phyloP scores from a whole-genome alignment of 2,888 invertebrate species.

The Chorisops tibialis region DNA sequence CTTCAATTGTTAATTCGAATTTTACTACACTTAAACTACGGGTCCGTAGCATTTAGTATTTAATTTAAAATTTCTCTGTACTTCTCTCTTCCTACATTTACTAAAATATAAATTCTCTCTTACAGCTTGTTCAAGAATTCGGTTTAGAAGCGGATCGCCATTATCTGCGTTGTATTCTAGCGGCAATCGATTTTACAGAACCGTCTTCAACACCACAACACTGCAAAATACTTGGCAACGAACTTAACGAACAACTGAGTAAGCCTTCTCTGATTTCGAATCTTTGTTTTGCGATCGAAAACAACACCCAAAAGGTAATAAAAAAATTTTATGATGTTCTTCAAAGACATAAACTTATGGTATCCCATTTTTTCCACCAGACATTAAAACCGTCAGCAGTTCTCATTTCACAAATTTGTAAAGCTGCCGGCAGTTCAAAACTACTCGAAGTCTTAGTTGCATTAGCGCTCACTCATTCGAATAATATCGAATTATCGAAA shows the following conservation, averaged over 20 bases:
- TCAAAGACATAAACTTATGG: not conserved
- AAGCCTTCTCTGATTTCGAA: constrained; percentile 85
- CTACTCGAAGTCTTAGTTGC: constrained; percentile 91
- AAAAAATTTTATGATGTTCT: constrained; percentile 11
- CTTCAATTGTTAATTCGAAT: too few species aligned
- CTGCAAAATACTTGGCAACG: constrained; percentile 73
- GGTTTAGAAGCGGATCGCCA: constrained; percentile 97
- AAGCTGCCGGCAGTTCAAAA: constrained; percentile 79
- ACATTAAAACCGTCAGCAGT: constrained; percentile 74
- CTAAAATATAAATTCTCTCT: too few species aligned
- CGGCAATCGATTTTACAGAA: constrained; percentile 78
- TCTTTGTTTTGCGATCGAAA: constrained; percentile 84
- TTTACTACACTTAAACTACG: too few species aligned
- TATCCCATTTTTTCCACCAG: constrained; percentile 51
- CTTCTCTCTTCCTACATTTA: too few species aligned
- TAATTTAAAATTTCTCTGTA: too few species aligned
- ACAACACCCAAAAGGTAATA: constrained; percentile 68
- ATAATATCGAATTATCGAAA: constrained; percentile 69
- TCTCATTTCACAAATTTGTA: constrained; percentile 79
- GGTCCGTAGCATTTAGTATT: too few species aligned
- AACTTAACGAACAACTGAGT: constrained; percentile 73
- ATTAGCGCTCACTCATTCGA: constrained; percentile 77
- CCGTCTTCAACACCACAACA: constrained; percentile 61
- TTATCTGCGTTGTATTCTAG: constrained; percentile 91
- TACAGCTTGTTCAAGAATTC: constrained; percentile 82